Conservation (phyloP, 2,888 invertebrate species). For the Limenitis camilla region DNA sequence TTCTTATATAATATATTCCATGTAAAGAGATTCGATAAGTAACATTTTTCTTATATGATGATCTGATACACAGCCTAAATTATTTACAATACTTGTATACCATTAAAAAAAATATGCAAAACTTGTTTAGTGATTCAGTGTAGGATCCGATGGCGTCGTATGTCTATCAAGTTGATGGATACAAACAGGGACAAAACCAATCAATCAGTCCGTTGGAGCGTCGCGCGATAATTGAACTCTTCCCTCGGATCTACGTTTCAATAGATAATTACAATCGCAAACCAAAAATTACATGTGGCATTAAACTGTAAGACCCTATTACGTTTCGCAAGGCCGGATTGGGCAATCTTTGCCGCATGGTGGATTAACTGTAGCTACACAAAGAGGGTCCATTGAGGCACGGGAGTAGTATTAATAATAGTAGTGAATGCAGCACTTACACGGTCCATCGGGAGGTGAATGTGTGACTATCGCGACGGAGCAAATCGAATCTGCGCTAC, state of each 20-base stretch:
- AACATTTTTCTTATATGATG: no score
- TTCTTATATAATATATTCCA: no score
- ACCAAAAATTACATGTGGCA: constrained; percentile 65
- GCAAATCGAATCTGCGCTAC: constrained; percentile 68
- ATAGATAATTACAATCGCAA: constrained; percentile 70
- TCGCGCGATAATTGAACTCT: constrained; percentile 68
- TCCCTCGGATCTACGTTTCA: constrained; percentile 59
- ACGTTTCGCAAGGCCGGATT: constrained; percentile 64
- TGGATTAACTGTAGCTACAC: constrained; percentile 68
- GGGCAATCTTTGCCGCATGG: constrained; percentile 64
- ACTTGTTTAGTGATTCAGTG: no score
- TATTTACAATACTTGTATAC: no score
- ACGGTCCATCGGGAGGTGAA: constrained; percentile 67
- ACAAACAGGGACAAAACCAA: constrained; percentile 59
- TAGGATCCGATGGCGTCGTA: constrained; percentile 42
- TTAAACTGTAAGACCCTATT: constrained; percentile 67
- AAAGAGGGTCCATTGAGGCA: constrained; percentile 61
- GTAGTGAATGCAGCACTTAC: constrained; percentile 71
- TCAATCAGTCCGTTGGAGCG: constrained; percentile 64
- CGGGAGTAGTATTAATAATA: constrained; percentile 70
- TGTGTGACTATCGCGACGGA: constrained; percentile 70
- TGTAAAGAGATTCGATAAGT: no score
- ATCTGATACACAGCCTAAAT: no score
- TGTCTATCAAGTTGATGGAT: constrained; percentile 56
- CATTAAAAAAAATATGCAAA: no score